phyloP scores from a whole-genome alignment of 2,797 vertebrate species.

The Cuniculus paca region DNA sequence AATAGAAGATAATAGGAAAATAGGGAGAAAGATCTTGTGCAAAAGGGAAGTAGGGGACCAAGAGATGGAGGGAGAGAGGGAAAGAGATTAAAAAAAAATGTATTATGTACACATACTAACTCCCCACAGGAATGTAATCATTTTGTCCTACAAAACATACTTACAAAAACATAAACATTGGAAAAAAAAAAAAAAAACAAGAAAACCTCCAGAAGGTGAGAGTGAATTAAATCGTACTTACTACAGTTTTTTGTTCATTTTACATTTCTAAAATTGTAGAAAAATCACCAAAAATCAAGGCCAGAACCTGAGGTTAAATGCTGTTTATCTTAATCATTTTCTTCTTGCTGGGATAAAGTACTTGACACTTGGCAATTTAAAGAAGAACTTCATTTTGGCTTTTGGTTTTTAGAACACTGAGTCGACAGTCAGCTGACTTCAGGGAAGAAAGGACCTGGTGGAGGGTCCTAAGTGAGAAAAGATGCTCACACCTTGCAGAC shows the following conservation, averaged over 20 bases:
- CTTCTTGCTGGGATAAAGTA: neutral
- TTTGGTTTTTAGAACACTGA: neutral
- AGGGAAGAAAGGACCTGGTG: neutral
- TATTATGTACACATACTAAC: neutral
- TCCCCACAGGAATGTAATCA: neutral
- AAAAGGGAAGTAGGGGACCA: neutral
- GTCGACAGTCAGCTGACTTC: neutral
- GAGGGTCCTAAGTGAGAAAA: neutral
- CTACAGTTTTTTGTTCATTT: neutral
- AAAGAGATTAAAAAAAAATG: neutral
- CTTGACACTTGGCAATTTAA: neutral
- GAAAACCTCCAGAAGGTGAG: neutral
- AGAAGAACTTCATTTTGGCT: neutral
- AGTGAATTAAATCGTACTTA: neutral
- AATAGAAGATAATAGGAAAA: neutral
- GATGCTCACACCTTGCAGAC: neutral
- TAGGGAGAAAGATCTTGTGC: neutral
- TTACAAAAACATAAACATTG: neutral
- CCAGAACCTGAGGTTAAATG: slow-evolving; percentile 9
- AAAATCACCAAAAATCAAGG: slow-evolving; percentile 3
- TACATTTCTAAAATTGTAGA: neutral
- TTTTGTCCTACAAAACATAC: neutral
- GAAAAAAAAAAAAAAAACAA: neutral
- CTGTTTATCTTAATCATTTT: neutral
- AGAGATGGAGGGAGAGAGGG: neutral